Conservation (phyloP, 2,113 vertebrate genomes). For the Xyliphius kryptos region DNA sequence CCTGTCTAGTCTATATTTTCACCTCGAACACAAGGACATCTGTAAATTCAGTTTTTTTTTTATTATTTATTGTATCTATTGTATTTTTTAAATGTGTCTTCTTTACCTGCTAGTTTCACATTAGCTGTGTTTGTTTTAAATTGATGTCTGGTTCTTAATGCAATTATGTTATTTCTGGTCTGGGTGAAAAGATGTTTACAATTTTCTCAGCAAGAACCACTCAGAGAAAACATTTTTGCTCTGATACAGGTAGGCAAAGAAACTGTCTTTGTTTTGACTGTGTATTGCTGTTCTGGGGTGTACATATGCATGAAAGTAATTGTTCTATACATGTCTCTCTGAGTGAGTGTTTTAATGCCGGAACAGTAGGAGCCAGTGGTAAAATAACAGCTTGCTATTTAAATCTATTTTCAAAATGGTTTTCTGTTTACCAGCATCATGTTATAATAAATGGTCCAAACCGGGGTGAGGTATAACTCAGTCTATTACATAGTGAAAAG, state of each 20-base stretch:
- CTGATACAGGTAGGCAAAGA: background rate
- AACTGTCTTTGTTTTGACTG: background rate
- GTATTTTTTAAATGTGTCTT: too few relatives aligned
- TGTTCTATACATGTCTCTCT: background rate
- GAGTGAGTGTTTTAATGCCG: background rate
- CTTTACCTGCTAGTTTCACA: background rate
- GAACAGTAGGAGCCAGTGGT: background rate
- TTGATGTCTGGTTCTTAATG: background rate
- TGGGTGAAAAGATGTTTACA: background rate
- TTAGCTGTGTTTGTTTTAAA: background rate
- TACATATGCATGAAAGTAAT: background rate
- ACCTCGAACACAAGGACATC: background rate
- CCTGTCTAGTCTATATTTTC: constrained; percentile 1
- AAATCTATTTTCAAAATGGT: background rate
- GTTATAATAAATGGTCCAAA: too few relatives aligned
- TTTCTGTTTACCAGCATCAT: background rate
- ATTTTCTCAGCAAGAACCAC: constrained; percentile 2
- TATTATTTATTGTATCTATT: background rate
- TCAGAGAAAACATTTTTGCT: background rate
- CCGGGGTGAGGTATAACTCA: background rate
- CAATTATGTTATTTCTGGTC: constrained; percentile 6
- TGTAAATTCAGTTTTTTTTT: background rate
- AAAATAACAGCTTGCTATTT: background rate
- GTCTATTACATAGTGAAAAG: background rate
- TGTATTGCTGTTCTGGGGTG: too few relatives aligned